These are phyloP conservation scores for Spinibarbus caldwelli DNA, from an alignment of 2,797 vertebrate species.

Conservation along the genomic window DNA sequence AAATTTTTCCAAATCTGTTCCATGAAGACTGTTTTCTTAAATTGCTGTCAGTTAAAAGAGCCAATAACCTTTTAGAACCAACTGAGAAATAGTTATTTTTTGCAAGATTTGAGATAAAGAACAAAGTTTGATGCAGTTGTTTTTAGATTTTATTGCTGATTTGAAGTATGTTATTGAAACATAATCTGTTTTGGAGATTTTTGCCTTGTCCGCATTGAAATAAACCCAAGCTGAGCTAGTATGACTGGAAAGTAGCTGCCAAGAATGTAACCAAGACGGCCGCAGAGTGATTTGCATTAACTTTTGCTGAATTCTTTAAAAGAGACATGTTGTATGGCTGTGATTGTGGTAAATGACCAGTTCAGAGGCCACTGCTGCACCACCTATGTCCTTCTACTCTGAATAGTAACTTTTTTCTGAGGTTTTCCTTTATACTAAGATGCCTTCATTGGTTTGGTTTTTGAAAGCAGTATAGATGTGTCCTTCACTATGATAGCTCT, in stretches of 20 bases:
- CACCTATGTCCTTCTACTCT: background rate
- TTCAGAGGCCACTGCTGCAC: too few species aligned
- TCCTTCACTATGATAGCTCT: background rate
- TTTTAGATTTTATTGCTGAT: background rate
- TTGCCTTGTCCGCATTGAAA: background rate
- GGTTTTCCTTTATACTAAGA: background rate
- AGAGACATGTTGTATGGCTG: background rate
- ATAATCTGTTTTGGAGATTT: constrained; percentile 6
- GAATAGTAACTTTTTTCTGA: background rate
- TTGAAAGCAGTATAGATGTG: background rate
- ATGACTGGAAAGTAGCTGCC: background rate
- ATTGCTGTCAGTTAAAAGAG: background rate
- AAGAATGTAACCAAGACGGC: background rate
- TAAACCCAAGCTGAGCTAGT: background rate
- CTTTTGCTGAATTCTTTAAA: background rate
- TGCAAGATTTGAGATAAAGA: background rate
- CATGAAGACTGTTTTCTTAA: background rate
- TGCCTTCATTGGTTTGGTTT: background rate
- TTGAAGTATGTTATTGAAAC: background rate
- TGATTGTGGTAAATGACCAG: background rate
- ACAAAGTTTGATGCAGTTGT: background rate
- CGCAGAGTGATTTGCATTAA: background rate
- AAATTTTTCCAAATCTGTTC: background rate
- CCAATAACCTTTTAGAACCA: background rate
- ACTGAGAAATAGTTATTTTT: background rate